Evolutionary conservation across 2,888 invertebrate species (phyloP).

Genomic region (Physocephala rufipes): DNA sequence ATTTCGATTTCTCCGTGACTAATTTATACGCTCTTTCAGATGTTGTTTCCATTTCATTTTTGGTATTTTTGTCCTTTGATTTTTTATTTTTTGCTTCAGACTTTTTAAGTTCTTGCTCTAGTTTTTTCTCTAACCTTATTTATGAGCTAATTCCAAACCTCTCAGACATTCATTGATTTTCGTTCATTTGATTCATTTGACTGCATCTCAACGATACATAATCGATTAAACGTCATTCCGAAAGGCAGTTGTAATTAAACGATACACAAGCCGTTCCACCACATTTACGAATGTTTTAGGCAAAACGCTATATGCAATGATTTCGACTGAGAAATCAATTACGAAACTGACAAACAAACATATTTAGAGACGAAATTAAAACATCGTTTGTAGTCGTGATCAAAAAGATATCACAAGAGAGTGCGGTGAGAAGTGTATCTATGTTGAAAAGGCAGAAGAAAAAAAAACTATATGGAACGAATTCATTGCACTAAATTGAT

Average conservation of each 20-base stretch:
- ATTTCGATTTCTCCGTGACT: neutral
- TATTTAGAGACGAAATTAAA: conserved; percentile 1
- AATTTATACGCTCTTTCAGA: neutral
- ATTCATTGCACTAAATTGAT: neutral
- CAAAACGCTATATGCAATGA: neutral
- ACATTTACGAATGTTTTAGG: neutral
- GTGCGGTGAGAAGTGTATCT: neutral
- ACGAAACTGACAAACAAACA: conserved; percentile 1
- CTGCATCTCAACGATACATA: conserved; percentile 11
- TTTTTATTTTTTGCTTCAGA: neutral
- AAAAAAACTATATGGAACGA: neutral
- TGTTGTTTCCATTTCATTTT: neutral
- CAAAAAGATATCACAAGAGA: neutral
- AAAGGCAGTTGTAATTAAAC: conserved; percentile 22
- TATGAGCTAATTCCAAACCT: conserved; percentile 10
- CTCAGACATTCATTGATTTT: conserved; percentile 37
- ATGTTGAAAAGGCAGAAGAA: neutral
- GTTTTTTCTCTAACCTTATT: neutral
- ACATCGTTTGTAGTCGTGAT: neutral
- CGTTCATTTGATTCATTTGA: conserved; percentile 21
- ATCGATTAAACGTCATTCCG: conserved; percentile 22
- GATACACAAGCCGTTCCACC: too few relatives aligned
- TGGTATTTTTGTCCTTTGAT: neutral
- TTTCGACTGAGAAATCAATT: conserved; percentile 10
- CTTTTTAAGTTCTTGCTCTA: neutral